Conservation (phyloP, 2,888 invertebrate species). For the Noctua janthe region DNA sequence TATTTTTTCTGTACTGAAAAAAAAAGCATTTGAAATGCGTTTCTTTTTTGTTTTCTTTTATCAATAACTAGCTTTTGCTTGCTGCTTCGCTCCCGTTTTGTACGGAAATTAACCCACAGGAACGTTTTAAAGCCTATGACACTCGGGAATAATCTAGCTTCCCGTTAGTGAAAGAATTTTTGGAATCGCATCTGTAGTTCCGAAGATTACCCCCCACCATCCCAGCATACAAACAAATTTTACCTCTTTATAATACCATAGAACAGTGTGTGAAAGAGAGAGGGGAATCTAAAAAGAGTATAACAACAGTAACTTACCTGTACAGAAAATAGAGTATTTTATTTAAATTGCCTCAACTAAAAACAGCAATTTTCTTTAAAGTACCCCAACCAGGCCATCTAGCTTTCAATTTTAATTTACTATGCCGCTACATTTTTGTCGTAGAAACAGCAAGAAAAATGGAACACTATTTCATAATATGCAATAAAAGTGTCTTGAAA, state of each 20-base stretch:
- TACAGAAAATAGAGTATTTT: not conserved
- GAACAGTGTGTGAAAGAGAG: not conserved
- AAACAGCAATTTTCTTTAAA: not conserved
- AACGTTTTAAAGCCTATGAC: no score
- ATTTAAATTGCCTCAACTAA: not conserved
- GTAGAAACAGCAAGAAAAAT: not conserved
- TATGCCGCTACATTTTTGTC: not conserved
- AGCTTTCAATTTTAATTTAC: conserved; percentile 5
- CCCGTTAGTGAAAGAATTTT: no score
- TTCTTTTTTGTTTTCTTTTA: not conserved
- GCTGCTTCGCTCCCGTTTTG: no score
- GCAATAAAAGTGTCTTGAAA: not conserved
- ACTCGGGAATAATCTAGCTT: no score
- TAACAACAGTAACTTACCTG: not conserved
- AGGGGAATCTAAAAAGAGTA: not conserved
- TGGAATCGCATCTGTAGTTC: no score
- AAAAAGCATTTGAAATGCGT: not conserved
- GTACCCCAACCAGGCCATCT: not conserved
- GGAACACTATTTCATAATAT: not conserved
- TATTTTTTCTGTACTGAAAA: not conserved
- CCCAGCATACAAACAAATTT: no score
- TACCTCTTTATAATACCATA: no score
- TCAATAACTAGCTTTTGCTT: no score
- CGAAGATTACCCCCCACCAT: no score
- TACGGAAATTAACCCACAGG: no score